Percentiles rank a stretch among this genome's conserved stretches.
phyloP scores from a whole-genome alignment of 2,888 invertebrate genomes.

The Caprella mutica region DNA sequence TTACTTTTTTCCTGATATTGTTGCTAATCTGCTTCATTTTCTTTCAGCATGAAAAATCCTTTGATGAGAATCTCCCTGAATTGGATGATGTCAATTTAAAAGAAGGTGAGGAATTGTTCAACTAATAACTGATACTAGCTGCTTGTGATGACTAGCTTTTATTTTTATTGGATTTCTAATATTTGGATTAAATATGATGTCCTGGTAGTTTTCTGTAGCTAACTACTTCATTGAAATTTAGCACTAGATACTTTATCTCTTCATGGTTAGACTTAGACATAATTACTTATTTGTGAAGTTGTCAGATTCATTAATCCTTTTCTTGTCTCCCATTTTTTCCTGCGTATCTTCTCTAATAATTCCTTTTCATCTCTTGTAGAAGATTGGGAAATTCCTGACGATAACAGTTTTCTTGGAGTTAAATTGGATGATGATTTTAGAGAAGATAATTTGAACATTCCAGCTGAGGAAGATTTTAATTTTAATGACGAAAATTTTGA shows the following conservation, averaged over 20 bases:
- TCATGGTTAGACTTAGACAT: neutral
- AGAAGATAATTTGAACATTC: neutral
- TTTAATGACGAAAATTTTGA: constrained; percentile 11
- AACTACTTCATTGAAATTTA: neutral
- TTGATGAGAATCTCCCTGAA: constrained; percentile 5
- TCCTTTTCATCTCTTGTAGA: neutral
- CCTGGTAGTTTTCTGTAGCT: neutral
- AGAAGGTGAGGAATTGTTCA: constrained; percentile 3
- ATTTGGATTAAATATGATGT: neutral
- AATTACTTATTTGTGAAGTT: neutral
- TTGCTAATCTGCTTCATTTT: too few species aligned
- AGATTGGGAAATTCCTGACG: constrained; percentile 7
- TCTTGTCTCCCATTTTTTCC: neutral
- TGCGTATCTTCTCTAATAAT: neutral
- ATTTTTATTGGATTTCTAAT: neutral
- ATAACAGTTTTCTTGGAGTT: constrained; percentile 5
- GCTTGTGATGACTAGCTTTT: neutral
- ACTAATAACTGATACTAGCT: neutral
- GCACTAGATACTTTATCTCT: too few species aligned
- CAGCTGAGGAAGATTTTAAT: neutral
- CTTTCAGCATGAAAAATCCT: constrained; percentile 4
- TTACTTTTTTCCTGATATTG: too few species aligned
- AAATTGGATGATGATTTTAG: constrained; percentile 6
- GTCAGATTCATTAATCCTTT: neutral
- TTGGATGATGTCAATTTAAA: constrained; percentile 15